Base-by-base conservation (phyloP, 1,140 invertebrate genomes). In the Oreohelix idahoensis region DNA sequence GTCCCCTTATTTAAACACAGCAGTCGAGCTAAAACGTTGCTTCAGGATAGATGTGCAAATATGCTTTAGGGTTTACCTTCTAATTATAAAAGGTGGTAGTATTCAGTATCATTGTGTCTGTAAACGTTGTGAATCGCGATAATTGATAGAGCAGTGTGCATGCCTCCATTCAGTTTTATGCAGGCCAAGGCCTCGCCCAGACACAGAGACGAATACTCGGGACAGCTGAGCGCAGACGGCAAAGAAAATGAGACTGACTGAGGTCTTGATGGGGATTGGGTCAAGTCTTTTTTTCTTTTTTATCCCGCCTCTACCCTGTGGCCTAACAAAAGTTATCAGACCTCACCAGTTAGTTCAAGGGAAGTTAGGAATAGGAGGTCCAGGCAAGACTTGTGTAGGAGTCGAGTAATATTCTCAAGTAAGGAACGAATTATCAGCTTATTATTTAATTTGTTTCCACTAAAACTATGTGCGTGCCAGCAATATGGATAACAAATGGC, bases 171-270 rank as follows among this genome's bases (percentile, higher is more conserved):
- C 42, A 45, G 5, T 66, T 32, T 29, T 66, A 32, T 32, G 63
- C 63, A 66, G 63, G 63, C 63, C 63, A 32, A 66, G 63, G 63
- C 63, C 63, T 66, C n/a, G 63, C 5, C 29, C 29, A 4, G 63
- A 32, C 63, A 32, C 63, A 32, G 63, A 66, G 29, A 66, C 63
- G 29, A 35, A 29, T 32, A 8, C 63, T 66, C 63, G 17, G 63
- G 63, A 66, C 63, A 66, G 63, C 29, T 66, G 29, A 32, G n/a
- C 32, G 63, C 32, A 66, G 63, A 66, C 63, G 63, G 63, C 29
- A 66, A 32, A 66, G 63, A 66, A 32, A 29, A 66, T 66, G 63
- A 66, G 53, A 66, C 63, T 32, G 63, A 11, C n/a, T 58, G 23
- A 58, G 63, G 63, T 32, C 29, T 66, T 23, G 63, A 32, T 32